phyloP scores from a whole-genome alignment of 2,797 vertebrate genomes.

The Chlorospingus semifuscus region DNA sequence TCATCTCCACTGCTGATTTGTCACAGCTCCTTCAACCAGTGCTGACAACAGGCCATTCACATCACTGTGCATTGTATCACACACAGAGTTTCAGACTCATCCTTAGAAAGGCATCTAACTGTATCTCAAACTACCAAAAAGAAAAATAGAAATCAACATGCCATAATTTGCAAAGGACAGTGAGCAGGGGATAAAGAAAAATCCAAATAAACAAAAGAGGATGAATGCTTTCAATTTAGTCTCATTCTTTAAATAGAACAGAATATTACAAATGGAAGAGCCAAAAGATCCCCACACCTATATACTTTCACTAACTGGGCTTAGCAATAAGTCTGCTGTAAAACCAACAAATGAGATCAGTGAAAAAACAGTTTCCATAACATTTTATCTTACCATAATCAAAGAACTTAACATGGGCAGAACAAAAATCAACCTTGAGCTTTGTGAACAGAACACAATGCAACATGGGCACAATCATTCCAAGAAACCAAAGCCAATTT shows the following conservation, averaged over 20 bases:
- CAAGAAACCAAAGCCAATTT: slow-evolving; percentile 31
- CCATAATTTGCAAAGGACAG: neutral
- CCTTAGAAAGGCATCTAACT: neutral
- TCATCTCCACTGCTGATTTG: neutral
- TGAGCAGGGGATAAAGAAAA: neutral
- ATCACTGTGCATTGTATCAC: neutral
- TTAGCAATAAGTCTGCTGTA: neutral
- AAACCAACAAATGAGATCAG: neutral
- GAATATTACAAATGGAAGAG: neutral
- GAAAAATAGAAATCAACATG: neutral
- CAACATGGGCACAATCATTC: neutral
- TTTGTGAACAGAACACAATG: neutral
- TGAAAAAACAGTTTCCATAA: neutral
- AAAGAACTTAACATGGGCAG: neutral
- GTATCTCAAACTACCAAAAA: neutral
- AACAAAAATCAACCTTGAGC: slow-evolving; percentile 29
- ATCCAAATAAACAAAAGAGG: neutral
- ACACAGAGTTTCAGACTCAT: neutral
- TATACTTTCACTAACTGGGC: neutral
- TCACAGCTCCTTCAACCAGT: neutral
- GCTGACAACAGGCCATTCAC: slow-evolving; percentile 12
- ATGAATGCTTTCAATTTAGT: neutral
- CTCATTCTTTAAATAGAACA: neutral
- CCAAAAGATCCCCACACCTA: neutral
- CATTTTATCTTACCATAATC: neutral